Evolutionary conservation across 2,888 invertebrate genomes (phyloP).

Genomic region (Hermaeophaga mercurialis): DNA sequence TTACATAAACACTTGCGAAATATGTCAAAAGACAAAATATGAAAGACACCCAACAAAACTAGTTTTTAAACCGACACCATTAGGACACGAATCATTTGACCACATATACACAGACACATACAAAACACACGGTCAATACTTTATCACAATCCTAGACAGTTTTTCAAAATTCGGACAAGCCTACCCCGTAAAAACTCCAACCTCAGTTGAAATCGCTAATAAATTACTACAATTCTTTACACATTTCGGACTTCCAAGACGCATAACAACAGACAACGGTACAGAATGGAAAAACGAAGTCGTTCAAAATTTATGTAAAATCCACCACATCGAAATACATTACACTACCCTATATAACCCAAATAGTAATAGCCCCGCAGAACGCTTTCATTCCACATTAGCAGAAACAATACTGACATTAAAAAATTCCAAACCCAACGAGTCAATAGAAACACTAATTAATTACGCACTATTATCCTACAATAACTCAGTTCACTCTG

Average conservation of each 20-base stretch:
- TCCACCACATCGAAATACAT: constrained; percentile 7
- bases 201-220: constrained; percentile 2
- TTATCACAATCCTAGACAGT: constrained; percentile 8
- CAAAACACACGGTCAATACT: not conserved
- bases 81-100: constrained; percentile 9
- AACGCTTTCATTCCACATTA: constrained; percentile 6
- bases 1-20: constrained; percentile 33
- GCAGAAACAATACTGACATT: not conserved
- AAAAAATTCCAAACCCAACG: constrained; percentile 7
- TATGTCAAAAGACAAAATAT: constrained; percentile 35
- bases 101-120: constrained; percentile 10
- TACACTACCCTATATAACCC: constrained; percentile 4
- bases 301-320: not conserved
- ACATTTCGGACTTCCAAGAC: constrained; percentile 3
- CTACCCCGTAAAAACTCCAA: not conserved
- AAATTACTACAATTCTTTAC: constrained; percentile 9
- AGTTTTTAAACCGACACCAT: constrained; percentile 18
- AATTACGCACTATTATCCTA: constrained; percentile 16
- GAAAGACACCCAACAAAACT: constrained; percentile 34
- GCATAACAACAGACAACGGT: constrained; percentile 12
- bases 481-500: constrained; percentile 19
- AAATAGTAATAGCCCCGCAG: constrained; percentile 4
- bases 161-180: constrained; percentile 15
- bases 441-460: not conserved
- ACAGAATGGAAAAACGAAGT: constrained; percentile 12